These are phyloP conservation scores for Temnothorax longispinosus DNA, from an alignment of 1,140 invertebrate species.

Conservation along the genomic window DNA sequence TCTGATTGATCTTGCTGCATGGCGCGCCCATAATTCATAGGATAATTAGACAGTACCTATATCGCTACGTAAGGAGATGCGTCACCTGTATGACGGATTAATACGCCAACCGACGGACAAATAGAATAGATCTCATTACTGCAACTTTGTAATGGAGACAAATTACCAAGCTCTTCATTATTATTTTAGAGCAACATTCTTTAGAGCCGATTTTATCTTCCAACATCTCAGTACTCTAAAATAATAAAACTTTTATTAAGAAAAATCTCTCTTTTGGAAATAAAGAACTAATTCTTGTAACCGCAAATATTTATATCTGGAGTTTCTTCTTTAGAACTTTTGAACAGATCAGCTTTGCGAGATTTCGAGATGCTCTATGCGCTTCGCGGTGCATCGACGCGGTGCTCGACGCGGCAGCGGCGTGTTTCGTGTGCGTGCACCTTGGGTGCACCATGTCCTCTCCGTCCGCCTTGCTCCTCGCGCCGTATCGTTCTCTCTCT, in stretches of 20 bases:
- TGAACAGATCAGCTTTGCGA: neutral
- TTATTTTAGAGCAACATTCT: neutral
- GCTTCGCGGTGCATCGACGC: neutral
- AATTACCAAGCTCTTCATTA: neutral
- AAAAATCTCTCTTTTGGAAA: neutral
- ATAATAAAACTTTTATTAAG: neutral
- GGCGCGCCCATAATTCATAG: conserved; percentile 51
- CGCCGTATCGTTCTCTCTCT: conserved; percentile 29
- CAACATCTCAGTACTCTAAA: neutral
- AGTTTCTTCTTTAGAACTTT: neutral
- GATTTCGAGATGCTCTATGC: neutral
- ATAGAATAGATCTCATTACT: neutral
- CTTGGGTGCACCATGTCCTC: conserved; percentile 60
- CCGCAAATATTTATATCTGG: neutral
- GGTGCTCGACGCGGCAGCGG: conserved; percentile 37
- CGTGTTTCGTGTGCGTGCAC: conserved; percentile 69
- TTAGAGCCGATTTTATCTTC: neutral
- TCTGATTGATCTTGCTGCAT: conserved; percentile 19
- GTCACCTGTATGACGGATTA: conserved; percentile 30
- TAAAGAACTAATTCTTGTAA: neutral
- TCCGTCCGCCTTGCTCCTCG: conserved; percentile 32
- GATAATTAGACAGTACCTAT: conserved; percentile 47
- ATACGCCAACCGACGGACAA: neutral
- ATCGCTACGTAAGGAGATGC: conserved; percentile 8
- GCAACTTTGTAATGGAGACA: neutral